Conservation (phyloP, 2,797 vertebrate genomes). For the Apogon talboti region DNA sequence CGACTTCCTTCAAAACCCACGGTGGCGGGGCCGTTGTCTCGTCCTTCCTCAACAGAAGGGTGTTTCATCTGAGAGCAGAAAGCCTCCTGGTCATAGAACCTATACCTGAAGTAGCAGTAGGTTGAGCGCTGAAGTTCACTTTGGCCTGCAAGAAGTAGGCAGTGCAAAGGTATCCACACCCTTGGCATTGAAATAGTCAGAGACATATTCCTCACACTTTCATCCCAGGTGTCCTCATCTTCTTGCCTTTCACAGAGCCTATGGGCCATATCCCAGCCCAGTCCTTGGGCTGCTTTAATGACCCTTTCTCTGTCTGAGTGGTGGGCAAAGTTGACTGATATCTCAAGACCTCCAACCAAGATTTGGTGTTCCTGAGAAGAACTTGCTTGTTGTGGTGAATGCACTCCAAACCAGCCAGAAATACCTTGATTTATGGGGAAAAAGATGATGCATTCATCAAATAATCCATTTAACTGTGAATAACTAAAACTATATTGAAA, state of each 20-base stretch:
- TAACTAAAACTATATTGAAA: neutral
- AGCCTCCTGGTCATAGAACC: slow-evolving; percentile 87
- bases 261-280: slow-evolving; percentile 84
- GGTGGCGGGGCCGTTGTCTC: slow-evolving; percentile 64
- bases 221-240: slow-evolving; percentile 56
- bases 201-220: slow-evolving; percentile 34
- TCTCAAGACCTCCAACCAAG: slow-evolving; percentile 90
- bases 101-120: slow-evolving; percentile 94
- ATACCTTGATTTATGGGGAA: slow-evolving; percentile 82
- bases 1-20: slow-evolving; percentile 85
- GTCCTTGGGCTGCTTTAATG: slow-evolving; percentile 83
- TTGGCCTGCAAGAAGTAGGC: slow-evolving; percentile 86
- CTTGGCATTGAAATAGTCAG: slow-evolving; percentile 87
- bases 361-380: slow-evolving; percentile 67
- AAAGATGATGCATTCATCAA: neutral
- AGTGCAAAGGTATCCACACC: slow-evolving; percentile 90
- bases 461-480: neutral
- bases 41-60: slow-evolving; percentile 75
- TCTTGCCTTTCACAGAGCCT: slow-evolving; percentile 44
- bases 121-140: slow-evolving; percentile 81
- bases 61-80: slow-evolving; percentile 88
- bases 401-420: slow-evolving; percentile 92
- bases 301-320: slow-evolving; percentile 88
- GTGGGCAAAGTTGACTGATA: slow-evolving; percentile 88
- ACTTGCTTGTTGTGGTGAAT: slow-evolving; percentile 66